Evolutionary conservation across 2,797 vertebrate genomes (phyloP).

Genomic region (Serranus cabrilla): DNA sequence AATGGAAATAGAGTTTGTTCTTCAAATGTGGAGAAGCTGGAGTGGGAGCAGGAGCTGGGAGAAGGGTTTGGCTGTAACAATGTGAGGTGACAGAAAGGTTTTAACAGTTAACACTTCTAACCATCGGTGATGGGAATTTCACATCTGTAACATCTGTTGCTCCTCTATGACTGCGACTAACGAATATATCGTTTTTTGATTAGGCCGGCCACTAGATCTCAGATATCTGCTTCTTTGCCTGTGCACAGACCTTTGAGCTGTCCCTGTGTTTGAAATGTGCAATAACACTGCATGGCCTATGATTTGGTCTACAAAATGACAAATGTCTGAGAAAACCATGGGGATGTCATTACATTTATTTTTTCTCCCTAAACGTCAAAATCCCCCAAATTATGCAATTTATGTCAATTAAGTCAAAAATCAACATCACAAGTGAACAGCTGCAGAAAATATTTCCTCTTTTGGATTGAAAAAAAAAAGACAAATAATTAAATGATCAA

Average conservation of each 20-base stretch:
- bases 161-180: not conserved
- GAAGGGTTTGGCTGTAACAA: conserved; percentile 36
- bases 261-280: not conserved
- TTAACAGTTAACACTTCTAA: conserved; percentile 26
- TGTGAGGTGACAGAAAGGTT: conserved; percentile 29
- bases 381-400: not conserved
- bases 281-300: not conserved
- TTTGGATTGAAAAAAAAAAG: too few species aligned
- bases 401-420: not conserved
- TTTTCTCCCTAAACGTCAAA: not conserved
- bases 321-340: not conserved
- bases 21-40: conserved; percentile 48
- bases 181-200: not conserved
- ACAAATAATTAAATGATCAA: too few species aligned
- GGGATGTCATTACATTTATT: not conserved
- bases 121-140: not conserved
- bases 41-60: conserved; percentile 11
- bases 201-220: not conserved
- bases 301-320: not conserved
- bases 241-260: not conserved
- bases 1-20: conserved; percentile 72
- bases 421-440: too few species aligned
- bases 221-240: not conserved
- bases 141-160: conserved; percentile 42
- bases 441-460: too few species aligned